Base-by-base conservation (phyloP, 2,113 vertebrate genomes). In the Ursus arctos region DNA sequence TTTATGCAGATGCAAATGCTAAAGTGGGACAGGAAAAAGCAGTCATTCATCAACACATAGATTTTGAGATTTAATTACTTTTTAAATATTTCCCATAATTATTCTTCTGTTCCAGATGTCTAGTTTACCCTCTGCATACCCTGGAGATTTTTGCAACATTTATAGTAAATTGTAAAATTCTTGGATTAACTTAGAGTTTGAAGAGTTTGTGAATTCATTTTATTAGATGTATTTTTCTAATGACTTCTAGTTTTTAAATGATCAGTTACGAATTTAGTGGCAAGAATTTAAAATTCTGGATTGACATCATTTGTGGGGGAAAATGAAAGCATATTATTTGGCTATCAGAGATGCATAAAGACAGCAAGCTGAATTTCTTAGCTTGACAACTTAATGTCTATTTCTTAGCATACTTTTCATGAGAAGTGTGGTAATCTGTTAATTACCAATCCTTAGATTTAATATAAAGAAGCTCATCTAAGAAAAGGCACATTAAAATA, bases 291-390 rank as follows among this genome's bases (percentile, higher is more conserved):
- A 67, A 69, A 33, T 55, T 89, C 79, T 82, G 4, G 33, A 74
- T 74, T 89, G 89, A 67, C 36, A 40, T 69, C 2, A 91, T 36
- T 88, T 24, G 0, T 59, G 55, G 18, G 18, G 33, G 7, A 49
- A 88, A 88, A 87, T 72, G 55, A 95, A 98, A 92, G 40, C 55
- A 86, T 76, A 71, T 36, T 95, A 65, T 92, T 94, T 94, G 59
- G 11, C 81, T 92, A 71, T 69, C 26, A 96, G 33, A 72, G 16
- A 63, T 84, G 36, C 26, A 94, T 28, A 81, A 89, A 84, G 18
- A 69, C 1, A 67, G 15, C 9, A 79, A 76, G 43, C 7, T 86
- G 51, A 80, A 49, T 81, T 91, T 82, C 49, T 67, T 91, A 76
- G 8, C 47, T 74, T 74, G 61, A 87, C 61, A 96, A 49, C 43